A percentile compares a stretch with the other conserved stretches of the same genome.
Evolutionary conservation across 2,888 invertebrate genomes (phyloP).

Genomic region (Colletes collaris): DNA sequence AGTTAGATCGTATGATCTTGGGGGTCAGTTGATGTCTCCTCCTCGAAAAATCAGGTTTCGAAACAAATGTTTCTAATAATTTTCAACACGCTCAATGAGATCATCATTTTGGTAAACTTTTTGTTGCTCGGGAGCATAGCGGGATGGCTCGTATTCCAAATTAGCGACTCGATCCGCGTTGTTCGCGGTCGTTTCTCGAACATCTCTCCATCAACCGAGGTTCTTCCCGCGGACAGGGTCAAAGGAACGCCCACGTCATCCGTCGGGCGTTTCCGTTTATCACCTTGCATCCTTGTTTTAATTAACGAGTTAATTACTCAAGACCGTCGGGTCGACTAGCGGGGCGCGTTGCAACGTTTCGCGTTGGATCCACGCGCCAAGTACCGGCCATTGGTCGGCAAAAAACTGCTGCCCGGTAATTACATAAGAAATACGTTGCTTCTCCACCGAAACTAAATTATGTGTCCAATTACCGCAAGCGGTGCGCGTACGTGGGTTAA

Average conservation of each 20-base stretch:
- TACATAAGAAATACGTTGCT: conserved; percentile 70
- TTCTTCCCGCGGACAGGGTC: background rate
- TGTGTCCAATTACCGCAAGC: conserved; percentile 72
- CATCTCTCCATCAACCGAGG: background rate
- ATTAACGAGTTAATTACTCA: conserved; percentile 69
- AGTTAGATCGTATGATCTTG: too few relatives aligned
- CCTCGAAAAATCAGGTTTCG: too few relatives aligned
- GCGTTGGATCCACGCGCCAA: conserved; percentile 1
- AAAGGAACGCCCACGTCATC: background rate
- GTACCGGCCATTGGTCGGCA: conserved; percentile 7
- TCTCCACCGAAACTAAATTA: conserved; percentile 70
- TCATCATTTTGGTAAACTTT: too few relatives aligned
- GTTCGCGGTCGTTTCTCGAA: background rate
- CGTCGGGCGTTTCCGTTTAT: conserved; percentile 24
- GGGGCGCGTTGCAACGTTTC: background rate
- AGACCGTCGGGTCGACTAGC: background rate
- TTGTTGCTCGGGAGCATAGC: too few relatives aligned
- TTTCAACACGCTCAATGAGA: too few relatives aligned
- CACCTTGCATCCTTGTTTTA: conserved; percentile 47
- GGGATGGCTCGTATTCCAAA: too few relatives aligned
- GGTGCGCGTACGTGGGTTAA: conserved; percentile 11
- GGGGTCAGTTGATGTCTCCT: too few relatives aligned
- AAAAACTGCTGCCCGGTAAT: conserved; percentile 65
- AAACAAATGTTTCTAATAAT: too few relatives aligned
- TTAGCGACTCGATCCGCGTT: too few relatives aligned